Evolutionary conservation across 2,888 invertebrate genomes (phyloP), one percentile per base, ranked within the genome.

Genomic region (Luperina nickerlii): DNA sequence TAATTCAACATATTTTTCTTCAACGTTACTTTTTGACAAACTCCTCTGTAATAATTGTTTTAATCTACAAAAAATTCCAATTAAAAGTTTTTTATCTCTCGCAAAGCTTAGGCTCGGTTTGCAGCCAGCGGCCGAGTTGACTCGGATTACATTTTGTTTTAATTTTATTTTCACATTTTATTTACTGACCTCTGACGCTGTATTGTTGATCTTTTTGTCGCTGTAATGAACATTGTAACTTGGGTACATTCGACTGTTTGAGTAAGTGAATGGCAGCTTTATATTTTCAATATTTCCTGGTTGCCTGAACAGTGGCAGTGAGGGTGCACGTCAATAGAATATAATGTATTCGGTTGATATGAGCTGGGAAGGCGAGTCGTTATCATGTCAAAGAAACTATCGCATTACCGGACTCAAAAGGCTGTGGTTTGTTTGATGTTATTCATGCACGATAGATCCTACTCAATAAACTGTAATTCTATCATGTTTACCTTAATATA

Each of bases 301-400:
- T 90, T 89, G 89, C 83, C 85, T 81, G 84, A 87, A 89, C 82
- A 89, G 85, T 85, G 48, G 85, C 81, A 90, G 85, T 74, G 72
- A 86, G 80, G 87, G 87, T 87, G 90, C 90, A 90, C 91, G 91
- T 92, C 94, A 92, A 92, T 94, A 92, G 87, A 93, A 93, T 93
- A 94, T 95, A 94, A 96, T 96, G 92, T 96, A 96, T 96, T 95
- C 95, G 92, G 93, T 92, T 91, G 94, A 94, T 94, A 94, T 94
- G 92, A 94, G 93, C 90, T 79, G 83, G 91, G 90, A 91, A 92
- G 93, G 92, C 93, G 91, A 92, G 90, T 96, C 95, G 96, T 96
- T 96, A 96, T 95, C 96, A 96, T 96, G 94, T 96, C 96, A 96
- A 96, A 96, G 96, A 95, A 96, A 95, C 96, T 96, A 96, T 96